Evolutionary conservation across 2,113 vertebrate genomes (phyloP).

Genomic region (Nesoenas mayeri): DNA sequence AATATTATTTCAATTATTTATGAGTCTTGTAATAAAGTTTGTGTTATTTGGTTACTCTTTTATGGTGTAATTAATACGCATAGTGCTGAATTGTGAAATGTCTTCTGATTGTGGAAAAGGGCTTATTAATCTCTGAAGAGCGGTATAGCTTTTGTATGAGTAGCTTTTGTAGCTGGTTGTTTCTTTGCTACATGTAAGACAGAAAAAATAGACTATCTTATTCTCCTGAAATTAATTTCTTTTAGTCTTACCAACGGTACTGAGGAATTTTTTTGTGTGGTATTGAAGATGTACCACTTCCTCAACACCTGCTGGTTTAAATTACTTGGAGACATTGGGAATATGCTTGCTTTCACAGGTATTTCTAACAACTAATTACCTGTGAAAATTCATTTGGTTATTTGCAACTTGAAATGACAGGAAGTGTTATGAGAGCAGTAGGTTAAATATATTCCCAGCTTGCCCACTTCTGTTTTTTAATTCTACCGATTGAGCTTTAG

Average conservation of each 20-base stretch:
- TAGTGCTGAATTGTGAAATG: background rate
- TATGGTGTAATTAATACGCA: background rate
- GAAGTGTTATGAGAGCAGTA: slow-evolving; percentile 24
- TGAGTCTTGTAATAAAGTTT: background rate
- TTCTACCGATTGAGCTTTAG: background rate
- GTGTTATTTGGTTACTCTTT: background rate
- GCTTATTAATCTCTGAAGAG: background rate
- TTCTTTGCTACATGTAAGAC: background rate
- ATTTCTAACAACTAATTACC: slow-evolving; percentile 67
- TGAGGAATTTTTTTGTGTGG: background rate
- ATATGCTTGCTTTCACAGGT: slow-evolving; percentile 58
- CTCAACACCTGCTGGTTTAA: slow-evolving; percentile 58
- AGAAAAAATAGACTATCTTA: background rate
- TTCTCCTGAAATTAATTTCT: background rate
- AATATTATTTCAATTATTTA: background rate
- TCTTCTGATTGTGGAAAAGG: background rate
- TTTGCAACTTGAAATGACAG: slow-evolving; percentile 60
- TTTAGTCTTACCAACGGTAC: background rate
- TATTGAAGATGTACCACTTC: background rate
- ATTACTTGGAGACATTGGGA: slow-evolving; percentile 68
- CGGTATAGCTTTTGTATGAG: background rate
- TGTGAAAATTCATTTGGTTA: slow-evolving; percentile 69
- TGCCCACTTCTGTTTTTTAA: background rate
- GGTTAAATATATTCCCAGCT: slow-evolving; percentile 36
- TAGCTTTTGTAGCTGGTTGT: background rate